phyloP scores from a whole-genome alignment of 2,888 invertebrate species.

The Sarcophaga carnaria region DNA sequence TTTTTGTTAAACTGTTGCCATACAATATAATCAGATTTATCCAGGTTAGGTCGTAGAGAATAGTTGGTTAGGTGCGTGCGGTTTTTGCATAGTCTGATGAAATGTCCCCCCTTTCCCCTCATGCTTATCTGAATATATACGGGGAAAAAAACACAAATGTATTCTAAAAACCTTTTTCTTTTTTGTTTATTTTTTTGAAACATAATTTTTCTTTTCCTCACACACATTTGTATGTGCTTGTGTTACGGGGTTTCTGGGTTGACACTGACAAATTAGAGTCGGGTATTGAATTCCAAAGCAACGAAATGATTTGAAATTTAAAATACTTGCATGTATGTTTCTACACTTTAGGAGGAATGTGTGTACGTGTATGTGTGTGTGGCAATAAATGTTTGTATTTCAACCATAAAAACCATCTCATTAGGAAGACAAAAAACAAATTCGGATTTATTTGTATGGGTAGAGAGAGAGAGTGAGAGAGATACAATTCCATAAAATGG shows the following conservation, averaged over 20 bases:
- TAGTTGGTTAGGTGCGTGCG: not conserved
- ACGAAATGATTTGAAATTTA: slow-evolving; percentile 8
- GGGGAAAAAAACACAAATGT: not conserved
- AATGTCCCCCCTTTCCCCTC: slow-evolving; percentile 4
- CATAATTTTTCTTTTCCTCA: no score
- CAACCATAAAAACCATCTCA: slow-evolving; percentile 49
- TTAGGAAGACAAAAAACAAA: slow-evolving; percentile 28
- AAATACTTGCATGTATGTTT: slow-evolving; percentile 1
- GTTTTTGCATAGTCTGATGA: slow-evolving; percentile 38
- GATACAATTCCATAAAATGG: not conserved
- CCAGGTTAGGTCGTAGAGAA: not conserved
- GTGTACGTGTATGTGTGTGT: not conserved
- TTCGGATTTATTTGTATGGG: slow-evolving; percentile 20
- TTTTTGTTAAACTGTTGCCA: slow-evolving; percentile 9
- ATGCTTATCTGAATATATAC: not conserved
- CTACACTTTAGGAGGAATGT: not conserved
- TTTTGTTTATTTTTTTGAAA: not conserved
- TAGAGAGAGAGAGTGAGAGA: not conserved
- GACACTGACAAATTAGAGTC: slow-evolving; percentile 26
- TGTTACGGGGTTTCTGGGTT: not conserved
- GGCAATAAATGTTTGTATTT: not conserved
- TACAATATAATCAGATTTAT: slow-evolving; percentile 39
- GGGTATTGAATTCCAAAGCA: slow-evolving; percentile 1
- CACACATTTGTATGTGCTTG: not conserved
- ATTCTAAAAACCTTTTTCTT: not conserved